A percentile compares a stretch with the other conserved stretches of the same genome.
These are phyloP conservation scores for Oreortyx pictus DNA, from an alignment of 2,797 vertebrate species.

Conservation along the genomic window DNA sequence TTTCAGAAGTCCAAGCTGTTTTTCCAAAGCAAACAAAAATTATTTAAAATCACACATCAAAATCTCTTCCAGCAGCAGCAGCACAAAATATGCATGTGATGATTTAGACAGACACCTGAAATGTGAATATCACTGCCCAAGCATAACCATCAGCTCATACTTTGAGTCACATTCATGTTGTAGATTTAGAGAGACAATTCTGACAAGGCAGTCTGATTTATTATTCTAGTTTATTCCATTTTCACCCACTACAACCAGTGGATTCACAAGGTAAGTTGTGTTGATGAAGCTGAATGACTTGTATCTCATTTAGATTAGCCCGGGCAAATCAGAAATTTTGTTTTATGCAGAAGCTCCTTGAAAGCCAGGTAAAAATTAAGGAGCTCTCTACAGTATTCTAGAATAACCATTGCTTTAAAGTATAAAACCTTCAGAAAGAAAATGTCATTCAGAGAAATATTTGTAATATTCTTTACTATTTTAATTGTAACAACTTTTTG, in stretches of 20 bases:
- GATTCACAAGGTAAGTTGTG: background rate
- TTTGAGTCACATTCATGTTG: background rate
- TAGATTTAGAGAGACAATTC: background rate
- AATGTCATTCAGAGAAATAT: background rate
- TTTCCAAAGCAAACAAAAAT: background rate
- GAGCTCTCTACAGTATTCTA: background rate
- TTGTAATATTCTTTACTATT: slow-evolving; percentile 1
- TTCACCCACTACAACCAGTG: background rate
- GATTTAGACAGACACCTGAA: background rate
- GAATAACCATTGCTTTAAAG: background rate
- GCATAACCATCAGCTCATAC: background rate
- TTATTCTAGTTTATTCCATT: background rate
- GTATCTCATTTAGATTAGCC: background rate
- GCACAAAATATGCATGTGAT: background rate
- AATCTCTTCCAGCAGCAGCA: background rate
- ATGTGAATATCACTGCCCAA: background rate
- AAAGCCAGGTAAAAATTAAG: background rate
- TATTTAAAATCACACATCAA: background rate
- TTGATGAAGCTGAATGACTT: background rate
- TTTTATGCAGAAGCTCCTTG: background rate
- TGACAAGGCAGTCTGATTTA: background rate
- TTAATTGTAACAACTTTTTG: background rate
- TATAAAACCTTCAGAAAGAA: background rate
- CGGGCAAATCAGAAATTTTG: background rate
- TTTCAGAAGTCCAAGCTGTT: background rate